phyloP scores from a whole-genome alignment of 2,888 invertebrate genomes.

The Melipona bicolor region DNA sequence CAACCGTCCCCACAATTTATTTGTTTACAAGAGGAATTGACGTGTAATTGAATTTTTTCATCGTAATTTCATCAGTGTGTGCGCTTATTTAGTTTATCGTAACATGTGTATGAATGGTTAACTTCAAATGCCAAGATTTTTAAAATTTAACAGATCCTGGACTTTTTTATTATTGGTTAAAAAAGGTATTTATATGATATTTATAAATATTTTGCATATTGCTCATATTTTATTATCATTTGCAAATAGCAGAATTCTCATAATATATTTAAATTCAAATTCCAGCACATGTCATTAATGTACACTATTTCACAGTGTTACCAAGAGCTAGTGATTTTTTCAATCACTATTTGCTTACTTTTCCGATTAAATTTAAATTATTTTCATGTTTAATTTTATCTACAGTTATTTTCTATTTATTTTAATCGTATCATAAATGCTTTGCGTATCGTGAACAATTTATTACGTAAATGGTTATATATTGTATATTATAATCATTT shows the following conservation, averaged over 20 bases:
- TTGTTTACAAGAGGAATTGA: neutral
- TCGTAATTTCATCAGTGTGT: neutral
- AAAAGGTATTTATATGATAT: conserved; percentile 48
- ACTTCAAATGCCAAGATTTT: conserved; percentile 35
- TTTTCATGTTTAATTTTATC: neutral
- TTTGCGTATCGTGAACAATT: neutral
- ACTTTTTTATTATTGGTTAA: conserved; percentile 21
- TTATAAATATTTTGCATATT: neutral
- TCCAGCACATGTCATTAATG: conserved; percentile 13
- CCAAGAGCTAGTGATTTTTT: conserved; percentile 44
- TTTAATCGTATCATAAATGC: neutral
- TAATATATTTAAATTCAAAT: conserved; percentile 47
- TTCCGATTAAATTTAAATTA: neutral
- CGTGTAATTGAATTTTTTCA: conserved; percentile 18
- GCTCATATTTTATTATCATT: neutral
- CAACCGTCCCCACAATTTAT: conserved; percentile 11
- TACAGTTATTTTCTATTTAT: neutral
- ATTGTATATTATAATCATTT: neutral
- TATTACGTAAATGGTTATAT: neutral
- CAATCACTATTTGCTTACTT: neutral
- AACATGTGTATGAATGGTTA: conserved; percentile 46
- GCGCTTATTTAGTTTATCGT: conserved; percentile 22
- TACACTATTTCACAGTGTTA: conserved; percentile 46
- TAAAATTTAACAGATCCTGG: conserved; percentile 34
- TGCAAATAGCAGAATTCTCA: neutral